Evolutionary conservation across 1,140 invertebrate genomes (phyloP).

Genomic region (Lepidurus arcticus): DNA sequence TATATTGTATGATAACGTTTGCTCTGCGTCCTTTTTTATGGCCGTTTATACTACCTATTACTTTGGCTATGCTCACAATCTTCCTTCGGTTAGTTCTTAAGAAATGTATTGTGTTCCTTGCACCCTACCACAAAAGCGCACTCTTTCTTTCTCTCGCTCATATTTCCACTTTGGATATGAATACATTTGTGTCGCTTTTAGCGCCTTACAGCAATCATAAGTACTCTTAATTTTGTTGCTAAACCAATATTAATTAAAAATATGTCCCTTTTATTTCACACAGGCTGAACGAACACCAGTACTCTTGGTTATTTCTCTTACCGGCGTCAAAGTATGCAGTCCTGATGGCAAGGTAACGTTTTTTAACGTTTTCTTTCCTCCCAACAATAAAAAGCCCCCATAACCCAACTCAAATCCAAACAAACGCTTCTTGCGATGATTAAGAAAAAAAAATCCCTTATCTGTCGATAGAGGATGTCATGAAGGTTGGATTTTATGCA

Average conservation of each 20-base stretch:
- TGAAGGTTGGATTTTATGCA: too few species aligned
- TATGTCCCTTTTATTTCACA: not conserved
- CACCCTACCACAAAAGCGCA: not conserved
- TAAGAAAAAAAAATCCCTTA: too few species aligned
- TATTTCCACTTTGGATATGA: not conserved
- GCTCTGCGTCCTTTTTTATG: not conserved
- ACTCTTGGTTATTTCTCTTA: slow-evolving; percentile 63
- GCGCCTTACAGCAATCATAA: not conserved
- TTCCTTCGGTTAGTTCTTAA: not conserved
- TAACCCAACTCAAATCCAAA: too few species aligned
- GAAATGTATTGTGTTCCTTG: not conserved
- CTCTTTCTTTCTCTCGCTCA: not conserved
- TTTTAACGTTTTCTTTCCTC: not conserved
- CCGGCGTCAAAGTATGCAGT: slow-evolving; percentile 75
- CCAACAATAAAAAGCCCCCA: not conserved
- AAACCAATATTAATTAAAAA: not conserved
- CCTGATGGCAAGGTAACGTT: slow-evolving; percentile 63
- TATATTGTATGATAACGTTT: not conserved
- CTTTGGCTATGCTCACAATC: not conserved
- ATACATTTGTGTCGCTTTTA: not conserved
- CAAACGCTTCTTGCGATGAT: too few species aligned
- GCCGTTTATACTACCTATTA: not conserved
- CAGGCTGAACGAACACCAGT: slow-evolving; percentile 53
- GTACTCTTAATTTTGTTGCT: not conserved
- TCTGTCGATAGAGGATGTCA: too few species aligned